Base-by-base conservation (phyloP, 2,888 invertebrate genomes). In the Epinotia ramella region DNA sequence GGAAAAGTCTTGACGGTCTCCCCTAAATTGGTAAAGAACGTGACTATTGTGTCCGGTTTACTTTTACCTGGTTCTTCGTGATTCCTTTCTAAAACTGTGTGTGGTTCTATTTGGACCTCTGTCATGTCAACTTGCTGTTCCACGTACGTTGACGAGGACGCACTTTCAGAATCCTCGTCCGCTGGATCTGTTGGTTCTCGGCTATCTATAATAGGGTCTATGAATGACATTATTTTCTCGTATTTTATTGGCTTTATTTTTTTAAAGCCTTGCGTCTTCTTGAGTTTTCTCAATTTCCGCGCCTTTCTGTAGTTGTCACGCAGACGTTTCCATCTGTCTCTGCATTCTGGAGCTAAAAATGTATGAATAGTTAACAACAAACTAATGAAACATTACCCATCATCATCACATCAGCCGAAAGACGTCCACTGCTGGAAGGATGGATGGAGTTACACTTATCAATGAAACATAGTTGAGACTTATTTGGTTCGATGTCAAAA, bases 21-120 rank as follows among this genome's bases (percentile, higher is more conserved):
- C 13, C 76, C 76, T 72, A 76, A 67, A 72, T 76, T 76, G 16
- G 76, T 66, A 46, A 76, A 76, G n/a, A 76, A 76, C 6, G 71
- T 62, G 12, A 76, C 71, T 2, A 76, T 62, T 0, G 71, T 76
- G 18, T 75, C 65, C n/a, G 20, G 4, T 44, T 59, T 59, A 53
- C 20, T 18, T 5, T 59, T 53, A 53, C n/a, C 13, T 11, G 5
- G 16, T 16, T 53, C 33, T 13, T 53, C 60, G 16, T 72, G 62
- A 44, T 57, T 66, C 4, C 44, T 71, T 28, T 76, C 71, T 9
- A 46, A 0, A 12, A 53, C 49, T 66, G 69, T 59, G 6, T 62
- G 12, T 13, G 71, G 24, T n/a, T 66, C 59, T 9, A 40, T 20
- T 64, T 57, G 57, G 7, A 20, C 20, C 28, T 66, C 20, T 9